phyloP scores from a whole-genome alignment of 2,113 vertebrate species.

The Podocnemis expansa region DNA sequence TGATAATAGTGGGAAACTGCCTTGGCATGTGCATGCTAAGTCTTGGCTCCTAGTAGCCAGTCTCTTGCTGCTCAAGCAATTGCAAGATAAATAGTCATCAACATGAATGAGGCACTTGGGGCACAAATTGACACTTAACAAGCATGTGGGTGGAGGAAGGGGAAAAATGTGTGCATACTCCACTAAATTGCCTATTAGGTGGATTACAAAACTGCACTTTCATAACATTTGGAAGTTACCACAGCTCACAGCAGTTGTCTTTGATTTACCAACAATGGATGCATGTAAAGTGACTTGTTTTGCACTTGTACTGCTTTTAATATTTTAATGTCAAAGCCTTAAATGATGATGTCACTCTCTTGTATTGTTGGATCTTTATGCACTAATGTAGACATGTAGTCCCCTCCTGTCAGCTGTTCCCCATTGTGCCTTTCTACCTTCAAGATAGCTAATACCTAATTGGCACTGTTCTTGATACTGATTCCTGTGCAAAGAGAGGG shows the following conservation, averaged over 20 bases:
- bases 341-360: neutral
- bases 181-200: neutral
- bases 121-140: neutral
- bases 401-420: neutral
- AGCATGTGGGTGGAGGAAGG: neutral
- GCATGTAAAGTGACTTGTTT: neutral
- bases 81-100: too few relatives aligned
- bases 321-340: neutral
- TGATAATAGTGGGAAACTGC: neutral
- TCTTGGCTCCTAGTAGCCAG: neutral
- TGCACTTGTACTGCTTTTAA: neutral
- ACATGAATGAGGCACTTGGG: neutral
- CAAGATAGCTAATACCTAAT: neutral
- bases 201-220: neutral
- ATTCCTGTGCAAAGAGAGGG: conserved; percentile 73
- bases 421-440: neutral
- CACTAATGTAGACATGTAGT: neutral
- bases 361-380: neutral
- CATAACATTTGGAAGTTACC: neutral
- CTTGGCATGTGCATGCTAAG: neutral
- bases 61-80: neutral
- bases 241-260: neutral
- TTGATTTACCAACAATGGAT: neutral
- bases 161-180: neutral
- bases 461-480: conserved; percentile 15